phyloP scores from a whole-genome alignment of 2,888 invertebrate genomes.

The Acleris literana region DNA sequence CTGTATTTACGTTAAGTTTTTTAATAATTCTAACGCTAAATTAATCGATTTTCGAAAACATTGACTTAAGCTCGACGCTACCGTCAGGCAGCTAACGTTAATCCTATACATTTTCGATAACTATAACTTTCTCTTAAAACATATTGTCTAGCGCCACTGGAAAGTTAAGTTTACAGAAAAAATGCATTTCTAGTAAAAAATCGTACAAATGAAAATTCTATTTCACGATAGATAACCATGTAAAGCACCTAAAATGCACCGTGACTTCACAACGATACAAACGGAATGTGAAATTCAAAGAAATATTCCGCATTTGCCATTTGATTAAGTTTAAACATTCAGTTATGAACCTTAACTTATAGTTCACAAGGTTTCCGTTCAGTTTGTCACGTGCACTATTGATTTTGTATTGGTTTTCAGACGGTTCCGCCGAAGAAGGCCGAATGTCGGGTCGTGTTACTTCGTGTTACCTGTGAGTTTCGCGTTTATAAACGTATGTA shows the following conservation, averaged over 20 bases:
- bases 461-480: not conserved
- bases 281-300: conserved; percentile 44
- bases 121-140: no score
- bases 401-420: conserved; percentile 6
- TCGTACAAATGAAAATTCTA: no score
- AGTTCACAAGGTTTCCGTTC: not conserved
- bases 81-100: no score
- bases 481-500: not conserved
- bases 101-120: no score
- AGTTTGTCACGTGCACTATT: not conserved
- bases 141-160: no score
- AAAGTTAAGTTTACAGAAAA: no score
- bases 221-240: no score
- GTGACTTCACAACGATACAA: conserved; percentile 38
- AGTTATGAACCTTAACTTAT: not conserved
- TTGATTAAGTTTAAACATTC: not conserved
- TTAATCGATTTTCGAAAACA: no score
- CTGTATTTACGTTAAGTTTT: no score
- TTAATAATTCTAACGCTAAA: no score
- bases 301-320: conserved; percentile 39
- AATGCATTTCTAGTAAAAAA: no score
- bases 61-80: no score
- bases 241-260: conserved; percentile 10
- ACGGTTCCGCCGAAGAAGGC: not conserved
- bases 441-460: conserved; percentile 4